phyloP scores from a whole-genome alignment of 2,113 vertebrate species.

The Malurus elegans region DNA sequence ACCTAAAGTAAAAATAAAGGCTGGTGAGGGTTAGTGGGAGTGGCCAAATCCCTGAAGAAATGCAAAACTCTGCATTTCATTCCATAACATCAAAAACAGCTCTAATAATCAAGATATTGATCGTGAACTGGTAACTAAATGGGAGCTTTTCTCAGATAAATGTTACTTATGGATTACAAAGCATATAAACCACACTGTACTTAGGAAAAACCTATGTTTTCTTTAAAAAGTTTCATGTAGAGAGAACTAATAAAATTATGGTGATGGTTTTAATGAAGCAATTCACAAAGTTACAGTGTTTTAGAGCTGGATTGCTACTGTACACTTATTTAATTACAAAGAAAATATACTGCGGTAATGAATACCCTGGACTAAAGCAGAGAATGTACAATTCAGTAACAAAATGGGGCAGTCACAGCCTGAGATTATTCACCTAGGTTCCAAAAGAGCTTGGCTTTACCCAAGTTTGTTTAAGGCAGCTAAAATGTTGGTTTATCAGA shows the following conservation, averaged over 20 bases:
- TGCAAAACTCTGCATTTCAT: background rate
- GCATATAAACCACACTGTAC: background rate
- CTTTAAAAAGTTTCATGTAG: background rate
- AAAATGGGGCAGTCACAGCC: background rate
- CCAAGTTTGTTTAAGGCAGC: background rate
- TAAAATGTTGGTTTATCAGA: slow-evolving; percentile 14
- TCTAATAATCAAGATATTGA: background rate
- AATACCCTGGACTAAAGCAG: background rate
- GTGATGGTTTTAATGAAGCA: background rate
- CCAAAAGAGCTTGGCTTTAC: background rate
- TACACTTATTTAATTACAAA: background rate
- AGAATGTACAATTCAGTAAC: background rate
- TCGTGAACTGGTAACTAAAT: background rate
- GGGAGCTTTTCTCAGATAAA: background rate
- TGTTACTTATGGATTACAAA: background rate
- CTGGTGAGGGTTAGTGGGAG: background rate
- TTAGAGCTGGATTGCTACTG: background rate
- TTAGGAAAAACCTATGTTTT: background rate
- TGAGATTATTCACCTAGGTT: background rate
- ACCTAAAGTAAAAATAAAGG: background rate
- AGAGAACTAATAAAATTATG: background rate
- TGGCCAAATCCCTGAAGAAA: background rate
- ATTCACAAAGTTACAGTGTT: background rate
- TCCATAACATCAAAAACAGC: background rate
- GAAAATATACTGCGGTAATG: background rate